Conservation (phyloP, 2,888 invertebrate species). For the Sarcophaga variegata region DNA sequence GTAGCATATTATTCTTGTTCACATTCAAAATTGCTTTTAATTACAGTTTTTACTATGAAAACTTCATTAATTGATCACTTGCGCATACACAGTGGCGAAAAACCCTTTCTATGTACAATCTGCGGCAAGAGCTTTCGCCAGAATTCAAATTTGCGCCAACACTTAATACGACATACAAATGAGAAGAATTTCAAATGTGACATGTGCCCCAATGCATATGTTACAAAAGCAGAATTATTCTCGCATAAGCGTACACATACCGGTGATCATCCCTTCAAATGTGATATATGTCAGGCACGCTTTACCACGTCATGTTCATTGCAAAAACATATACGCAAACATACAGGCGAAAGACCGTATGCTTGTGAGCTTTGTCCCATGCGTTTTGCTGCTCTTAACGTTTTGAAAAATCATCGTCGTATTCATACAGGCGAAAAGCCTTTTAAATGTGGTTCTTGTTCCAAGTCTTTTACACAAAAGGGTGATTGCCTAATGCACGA, state of each 20-base stretch:
- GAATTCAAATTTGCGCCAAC: slow-evolving; percentile 85
- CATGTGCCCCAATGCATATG: slow-evolving; percentile 82
- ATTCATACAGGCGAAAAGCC: slow-evolving; percentile 85
- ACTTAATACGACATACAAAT: slow-evolving; percentile 84
- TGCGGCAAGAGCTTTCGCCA: slow-evolving; percentile 85
- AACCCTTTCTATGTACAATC: slow-evolving; percentile 83
- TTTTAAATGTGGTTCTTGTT: slow-evolving; percentile 83
- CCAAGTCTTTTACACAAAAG: slow-evolving; percentile 84
- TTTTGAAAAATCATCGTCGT: slow-evolving; percentile 84
- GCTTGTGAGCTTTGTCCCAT: slow-evolving; percentile 84
- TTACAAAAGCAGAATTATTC: slow-evolving; percentile 83
- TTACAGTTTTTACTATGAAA: slow-evolving; percentile 82
- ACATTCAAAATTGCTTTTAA: background rate
- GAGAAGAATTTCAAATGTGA: slow-evolving; percentile 81
- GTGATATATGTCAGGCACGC: slow-evolving; percentile 83
- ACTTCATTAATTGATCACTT: slow-evolving; percentile 85
- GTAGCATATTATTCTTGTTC: background rate
- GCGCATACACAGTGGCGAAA: slow-evolving; percentile 84
- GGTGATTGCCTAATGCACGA: slow-evolving; percentile 84
- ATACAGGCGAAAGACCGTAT: slow-evolving; percentile 85
- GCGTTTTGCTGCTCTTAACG: slow-evolving; percentile 84
- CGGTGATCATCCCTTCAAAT: slow-evolving; percentile 85
- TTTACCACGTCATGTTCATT: slow-evolving; percentile 85
- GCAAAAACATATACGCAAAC: slow-evolving; percentile 84
- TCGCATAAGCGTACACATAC: slow-evolving; percentile 84